Conservation (phyloP, 2,113 vertebrate genomes). For the Pyxicephalus adspersus region DNA sequence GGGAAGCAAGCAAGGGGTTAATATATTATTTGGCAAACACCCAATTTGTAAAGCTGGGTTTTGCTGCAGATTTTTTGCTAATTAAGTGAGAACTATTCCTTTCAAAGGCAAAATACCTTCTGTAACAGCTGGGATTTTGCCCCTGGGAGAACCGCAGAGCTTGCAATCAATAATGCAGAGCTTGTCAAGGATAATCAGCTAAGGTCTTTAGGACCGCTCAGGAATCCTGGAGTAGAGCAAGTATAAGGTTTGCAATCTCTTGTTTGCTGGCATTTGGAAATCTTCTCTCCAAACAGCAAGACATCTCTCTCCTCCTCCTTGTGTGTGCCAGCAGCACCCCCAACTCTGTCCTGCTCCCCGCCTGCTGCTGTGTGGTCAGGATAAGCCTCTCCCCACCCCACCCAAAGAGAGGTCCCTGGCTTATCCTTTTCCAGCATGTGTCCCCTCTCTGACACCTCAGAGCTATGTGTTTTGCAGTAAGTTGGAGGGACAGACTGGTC, state of each 20-base stretch:
- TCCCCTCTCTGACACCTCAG: constrained; percentile 21
- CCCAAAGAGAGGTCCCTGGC: constrained; percentile 40
- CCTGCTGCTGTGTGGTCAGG: constrained; percentile 19
- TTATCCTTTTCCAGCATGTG: constrained; percentile 33
- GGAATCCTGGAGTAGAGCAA: constrained; percentile 74
- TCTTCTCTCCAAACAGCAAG: constrained; percentile 72
- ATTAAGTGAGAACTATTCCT: neutral
- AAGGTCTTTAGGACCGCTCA: constrained; percentile 86
- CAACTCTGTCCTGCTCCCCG: constrained; percentile 52
- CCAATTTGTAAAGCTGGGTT: neutral
- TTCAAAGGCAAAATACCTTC: constrained; percentile 3
- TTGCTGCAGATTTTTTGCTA: constrained; percentile 21
- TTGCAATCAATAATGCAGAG: constrained; percentile 53
- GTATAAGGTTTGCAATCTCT: constrained; percentile 71
- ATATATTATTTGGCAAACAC: neutral
- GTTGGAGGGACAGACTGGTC: constrained; percentile 55
- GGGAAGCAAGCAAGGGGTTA: neutral
- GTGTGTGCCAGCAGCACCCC: neutral
- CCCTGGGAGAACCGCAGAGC: constrained; percentile 28
- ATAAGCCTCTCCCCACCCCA: constrained; percentile 48
- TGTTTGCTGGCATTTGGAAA: constrained; percentile 72
- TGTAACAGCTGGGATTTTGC: neutral
- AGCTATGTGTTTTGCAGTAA: constrained; percentile 54
- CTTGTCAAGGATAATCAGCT: constrained; percentile 14
- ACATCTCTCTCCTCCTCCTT: constrained; percentile 61